Evolutionary conservation across 1,140 invertebrate genomes (phyloP).

Genomic region (Hypsibius dujardini): DNA sequence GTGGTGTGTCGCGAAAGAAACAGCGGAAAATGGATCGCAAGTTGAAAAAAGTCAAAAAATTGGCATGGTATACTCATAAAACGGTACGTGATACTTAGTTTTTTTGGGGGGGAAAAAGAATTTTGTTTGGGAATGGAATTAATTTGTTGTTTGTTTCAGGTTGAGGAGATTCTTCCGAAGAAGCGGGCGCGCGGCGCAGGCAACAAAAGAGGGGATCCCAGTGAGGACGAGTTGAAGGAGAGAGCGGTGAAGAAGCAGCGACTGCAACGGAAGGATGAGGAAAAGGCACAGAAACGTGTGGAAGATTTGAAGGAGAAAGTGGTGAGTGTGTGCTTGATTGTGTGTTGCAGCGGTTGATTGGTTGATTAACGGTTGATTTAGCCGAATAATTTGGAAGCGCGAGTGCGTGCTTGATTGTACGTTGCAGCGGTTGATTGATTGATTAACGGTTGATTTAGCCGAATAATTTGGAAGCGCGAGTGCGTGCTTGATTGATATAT

Average conservation of each 20-base stretch:
- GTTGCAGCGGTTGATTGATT: neutral
- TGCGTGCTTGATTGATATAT: too few relatives aligned
- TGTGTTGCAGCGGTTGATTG: neutral
- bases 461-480: neutral
- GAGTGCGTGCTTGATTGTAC: neutral
- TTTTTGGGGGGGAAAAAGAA: neutral
- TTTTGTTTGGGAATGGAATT: neutral
- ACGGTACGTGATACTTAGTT: constrained; percentile 17
- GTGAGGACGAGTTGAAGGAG: neutral
- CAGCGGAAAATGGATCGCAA: constrained; percentile 23
- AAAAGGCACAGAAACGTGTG: constrained; percentile 22
- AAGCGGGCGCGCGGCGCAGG: neutral
- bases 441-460: neutral
- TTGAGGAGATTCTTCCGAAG: neutral
- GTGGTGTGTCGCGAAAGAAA: constrained; percentile 22
- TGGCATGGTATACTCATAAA: constrained; percentile 21
- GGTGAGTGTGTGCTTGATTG: neutral
- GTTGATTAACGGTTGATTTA: neutral
- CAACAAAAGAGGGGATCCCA: constrained; percentile 16
- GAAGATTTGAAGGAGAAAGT: constrained; percentile 21
- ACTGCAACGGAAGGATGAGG: constrained; percentile 18
- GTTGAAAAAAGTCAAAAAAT: constrained; percentile 23
- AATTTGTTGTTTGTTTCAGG: neutral
- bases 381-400: neutral
- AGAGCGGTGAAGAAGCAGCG: constrained; percentile 21